A percentile compares a stretch with the other conserved stretches of the same genome.
phyloP scores from a whole-genome alignment of 53 echinoderm and acorn worm species.

The Pentamera pediparva region DNA sequence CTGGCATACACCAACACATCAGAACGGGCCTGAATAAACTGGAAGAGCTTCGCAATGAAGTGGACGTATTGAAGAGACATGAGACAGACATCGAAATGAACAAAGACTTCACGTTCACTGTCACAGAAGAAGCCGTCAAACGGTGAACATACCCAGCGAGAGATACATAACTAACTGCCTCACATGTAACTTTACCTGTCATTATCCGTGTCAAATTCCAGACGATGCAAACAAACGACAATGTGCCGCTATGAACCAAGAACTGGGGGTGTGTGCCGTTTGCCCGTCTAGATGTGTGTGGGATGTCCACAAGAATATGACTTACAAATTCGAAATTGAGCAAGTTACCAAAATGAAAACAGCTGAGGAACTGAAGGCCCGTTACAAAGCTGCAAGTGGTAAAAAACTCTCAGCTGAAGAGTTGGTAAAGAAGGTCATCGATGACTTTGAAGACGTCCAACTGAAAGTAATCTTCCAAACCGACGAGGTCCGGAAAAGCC shows the following conservation, averaged over 20 bases:
- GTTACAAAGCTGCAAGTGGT: slow-evolving; percentile 35
- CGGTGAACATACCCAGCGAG: background rate
- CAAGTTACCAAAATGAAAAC: slow-evolving; percentile 12
- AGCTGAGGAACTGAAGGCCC: slow-evolving; percentile 8
- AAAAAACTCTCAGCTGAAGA: slow-evolving; percentile 36
- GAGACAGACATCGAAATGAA: slow-evolving; percentile 41
- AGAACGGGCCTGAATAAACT: slow-evolving; percentile 13
- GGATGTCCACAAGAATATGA: slow-evolving; percentile 46
- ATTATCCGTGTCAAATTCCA: slow-evolving; percentile 36
- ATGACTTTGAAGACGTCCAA: slow-evolving; percentile 16
- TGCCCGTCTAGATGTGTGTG: slow-evolving; percentile 47
- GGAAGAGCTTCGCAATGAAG: slow-evolving; percentile 34
- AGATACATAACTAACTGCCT: slow-evolving; percentile 43
- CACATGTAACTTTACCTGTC: slow-evolving; percentile 36
- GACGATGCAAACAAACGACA: slow-evolving; percentile 9
- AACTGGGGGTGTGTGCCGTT: background rate
- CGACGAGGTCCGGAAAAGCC: background rate
- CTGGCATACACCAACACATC: slow-evolving; percentile 51
- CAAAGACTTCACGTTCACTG: slow-evolving; percentile 31
- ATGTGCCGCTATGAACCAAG: slow-evolving; percentile 31
- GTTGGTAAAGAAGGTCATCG: slow-evolving; percentile 22
- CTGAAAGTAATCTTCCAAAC: slow-evolving; percentile 6
- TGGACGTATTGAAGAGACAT: slow-evolving; percentile 33
- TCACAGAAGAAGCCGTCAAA: slow-evolving; percentile 3
- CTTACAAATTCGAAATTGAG: slow-evolving; percentile 33